Evolutionary conservation across 1,140 invertebrate genomes (phyloP), one percentile per base, ranked within the genome.

Genomic region (Papilio glaucus): DNA sequence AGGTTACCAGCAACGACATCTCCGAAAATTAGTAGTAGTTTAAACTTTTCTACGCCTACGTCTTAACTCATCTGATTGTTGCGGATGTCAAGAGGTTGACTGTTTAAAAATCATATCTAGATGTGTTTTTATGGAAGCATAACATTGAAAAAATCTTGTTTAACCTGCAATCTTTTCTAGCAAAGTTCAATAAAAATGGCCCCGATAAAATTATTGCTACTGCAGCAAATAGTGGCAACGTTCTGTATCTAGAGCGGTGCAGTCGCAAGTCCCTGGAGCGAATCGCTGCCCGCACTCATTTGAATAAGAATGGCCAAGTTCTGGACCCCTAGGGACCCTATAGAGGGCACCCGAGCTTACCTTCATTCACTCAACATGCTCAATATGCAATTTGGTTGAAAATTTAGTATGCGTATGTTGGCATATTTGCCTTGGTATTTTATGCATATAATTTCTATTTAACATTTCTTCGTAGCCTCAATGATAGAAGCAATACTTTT

Each of bases 291-390:
- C 81, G 79, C 82, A 80, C 79, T 83, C 84, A 89, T 89, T 89
- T 87, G 84, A 89, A 89, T 89, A 87, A 89, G 85, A 89, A 87
- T 85, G 78, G 83, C 77, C 69, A 80, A 79, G 77, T 79, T 72
- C 75, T 49, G 18, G 41, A 57, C 73, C 79, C 75, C 61, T n/a
- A 6, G 78, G 77, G 78, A 77, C 24, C 24, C 69, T 39, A 33
- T 72, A 70, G 75, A 74, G 60, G 67, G 70, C 65, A 10, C 63
- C 63, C 26, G 39, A 77, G 42, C 76, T 78, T 73, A 78, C 77
- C 70, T 72, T 69, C 45, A 69, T 69, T 69, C 24, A 69, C 68
- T 63, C n/a, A 57, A 45, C 67, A 71, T 72, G 45, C 49, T 73
- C 65, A 74, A 53, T 81, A 71, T 62, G 77, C 77, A 78, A 80